These are phyloP conservation scores for Oithona nana DNA, from an alignment of 2,888 invertebrate species.

Conservation along the genomic window DNA sequence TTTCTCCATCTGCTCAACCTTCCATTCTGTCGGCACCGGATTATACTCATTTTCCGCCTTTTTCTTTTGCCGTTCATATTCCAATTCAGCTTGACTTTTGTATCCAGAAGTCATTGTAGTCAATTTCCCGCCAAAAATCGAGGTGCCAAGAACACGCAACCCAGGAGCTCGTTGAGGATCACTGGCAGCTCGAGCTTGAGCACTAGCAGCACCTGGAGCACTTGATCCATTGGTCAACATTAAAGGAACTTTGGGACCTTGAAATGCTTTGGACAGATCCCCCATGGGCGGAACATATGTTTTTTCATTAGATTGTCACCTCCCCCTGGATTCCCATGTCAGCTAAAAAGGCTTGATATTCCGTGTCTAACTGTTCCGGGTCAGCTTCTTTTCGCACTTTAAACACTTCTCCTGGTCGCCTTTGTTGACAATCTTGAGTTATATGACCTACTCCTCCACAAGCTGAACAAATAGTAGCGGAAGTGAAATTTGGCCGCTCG, in stretches of 20 bases:
- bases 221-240: constrained; percentile 2
- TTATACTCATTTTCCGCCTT: background rate
- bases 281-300: constrained; percentile 13
- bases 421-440: constrained; percentile 10
- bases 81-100: constrained; percentile 1
- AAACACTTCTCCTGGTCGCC: constrained; percentile 5
- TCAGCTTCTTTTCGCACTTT: background rate
- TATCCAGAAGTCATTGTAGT: background rate
- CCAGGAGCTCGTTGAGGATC: background rate
- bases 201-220: constrained; percentile 11
- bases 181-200: background rate
- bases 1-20: background rate
- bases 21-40: background rate
- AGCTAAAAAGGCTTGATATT: background rate
- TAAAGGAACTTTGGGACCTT: background rate
- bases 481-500: constrained; percentile 1
- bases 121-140: constrained; percentile 2
- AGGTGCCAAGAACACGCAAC: background rate
- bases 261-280: background rate
- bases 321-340: constrained; percentile 4
- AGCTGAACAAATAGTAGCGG: constrained; percentile 2
- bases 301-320: background rate
- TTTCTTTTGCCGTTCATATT: background rate
- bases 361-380: background rate
- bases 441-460: constrained; percentile 9